A percentile compares a stretch with the other conserved stretches of the same genome.
Evolutionary conservation across 2,797 vertebrate species (phyloP).

Genomic region (Sebastes minor): DNA sequence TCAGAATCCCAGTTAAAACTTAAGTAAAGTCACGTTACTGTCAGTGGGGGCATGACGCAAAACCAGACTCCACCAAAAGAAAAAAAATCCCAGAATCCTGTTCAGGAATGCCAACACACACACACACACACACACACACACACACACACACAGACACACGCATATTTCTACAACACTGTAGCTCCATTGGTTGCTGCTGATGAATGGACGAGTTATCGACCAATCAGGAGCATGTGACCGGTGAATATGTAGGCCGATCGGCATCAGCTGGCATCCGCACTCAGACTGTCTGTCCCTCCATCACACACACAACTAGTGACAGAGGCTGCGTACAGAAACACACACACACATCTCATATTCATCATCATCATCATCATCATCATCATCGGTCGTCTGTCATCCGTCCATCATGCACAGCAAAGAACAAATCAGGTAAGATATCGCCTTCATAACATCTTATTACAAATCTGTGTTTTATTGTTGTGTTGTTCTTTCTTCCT

Average conservation of each 20-base stretch:
- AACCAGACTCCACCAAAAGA: not conserved
- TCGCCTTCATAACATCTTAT: not conserved
- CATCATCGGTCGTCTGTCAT: not conserved
- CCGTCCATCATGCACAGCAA: conserved; percentile 68
- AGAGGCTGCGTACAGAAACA: not conserved
- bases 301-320: not conserved
- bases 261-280: conserved; percentile 11
- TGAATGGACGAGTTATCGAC: conserved; percentile 62
- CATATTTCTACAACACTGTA: not conserved
- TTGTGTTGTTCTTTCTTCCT: not conserved
- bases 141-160: conserved; percentile 11
- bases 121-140: conserved; percentile 8
- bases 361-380: not conserved
- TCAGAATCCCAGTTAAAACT: conserved; percentile 9
- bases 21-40: conserved; percentile 29
- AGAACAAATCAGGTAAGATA: conserved; percentile 71
- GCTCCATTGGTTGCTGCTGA: conserved; percentile 57
- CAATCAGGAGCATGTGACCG: conserved; percentile 67
- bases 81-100: not conserved
- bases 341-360: not conserved
- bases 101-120: not conserved
- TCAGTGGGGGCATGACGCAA: not conserved
- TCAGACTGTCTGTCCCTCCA: conserved; percentile 4
- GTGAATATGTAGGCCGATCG: conserved; percentile 51
- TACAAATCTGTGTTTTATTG: not conserved